These are phyloP conservation scores for Philereme vetulata DNA, from an alignment of 2,888 invertebrate species.

Conservation along the genomic window DNA sequence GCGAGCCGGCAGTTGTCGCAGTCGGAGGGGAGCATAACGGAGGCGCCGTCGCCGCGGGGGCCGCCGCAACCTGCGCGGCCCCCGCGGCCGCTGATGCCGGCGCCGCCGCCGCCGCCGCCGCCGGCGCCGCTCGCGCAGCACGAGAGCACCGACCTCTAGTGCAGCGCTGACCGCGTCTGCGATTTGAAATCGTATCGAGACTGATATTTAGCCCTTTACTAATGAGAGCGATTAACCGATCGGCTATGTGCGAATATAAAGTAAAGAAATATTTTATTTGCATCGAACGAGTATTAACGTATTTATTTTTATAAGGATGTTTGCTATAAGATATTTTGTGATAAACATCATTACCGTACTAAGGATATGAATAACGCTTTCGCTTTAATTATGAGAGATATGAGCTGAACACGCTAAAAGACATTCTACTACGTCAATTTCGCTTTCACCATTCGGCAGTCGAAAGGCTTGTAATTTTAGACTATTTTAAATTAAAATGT, in stretches of 20 bases:
- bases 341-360: slow-evolving; percentile 39
- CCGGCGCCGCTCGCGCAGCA: slow-evolving; percentile 47
- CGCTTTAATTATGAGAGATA: slow-evolving; percentile 32
- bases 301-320: slow-evolving; percentile 71
- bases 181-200: slow-evolving; percentile 50
- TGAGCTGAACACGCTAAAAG: slow-evolving; percentile 32
- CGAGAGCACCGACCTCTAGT: slow-evolving; percentile 48
- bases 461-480: slow-evolving; percentile 26
- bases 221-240: slow-evolving; percentile 33
- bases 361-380: slow-evolving; percentile 29
- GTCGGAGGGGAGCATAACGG: slow-evolving; percentile 85
- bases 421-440: slow-evolving; percentile 30
- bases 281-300: slow-evolving; percentile 61
- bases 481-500: slow-evolving; percentile 28
- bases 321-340: slow-evolving; percentile 52
- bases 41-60: slow-evolving; percentile 70
- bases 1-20: slow-evolving; percentile 79
- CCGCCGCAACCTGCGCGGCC: slow-evolving; percentile 63
- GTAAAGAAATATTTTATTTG: slow-evolving; percentile 51
- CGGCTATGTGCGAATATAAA: slow-evolving; percentile 37
- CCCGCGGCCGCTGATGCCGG: slow-evolving; percentile 61
- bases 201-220: slow-evolving; percentile 43
- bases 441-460: slow-evolving; percentile 32
- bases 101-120: slow-evolving; percentile 54
- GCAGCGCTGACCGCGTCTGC: slow-evolving; percentile 21